Base-by-base conservation (phyloP, 2,888 invertebrate genomes). In the Drosophila merina region DNA sequence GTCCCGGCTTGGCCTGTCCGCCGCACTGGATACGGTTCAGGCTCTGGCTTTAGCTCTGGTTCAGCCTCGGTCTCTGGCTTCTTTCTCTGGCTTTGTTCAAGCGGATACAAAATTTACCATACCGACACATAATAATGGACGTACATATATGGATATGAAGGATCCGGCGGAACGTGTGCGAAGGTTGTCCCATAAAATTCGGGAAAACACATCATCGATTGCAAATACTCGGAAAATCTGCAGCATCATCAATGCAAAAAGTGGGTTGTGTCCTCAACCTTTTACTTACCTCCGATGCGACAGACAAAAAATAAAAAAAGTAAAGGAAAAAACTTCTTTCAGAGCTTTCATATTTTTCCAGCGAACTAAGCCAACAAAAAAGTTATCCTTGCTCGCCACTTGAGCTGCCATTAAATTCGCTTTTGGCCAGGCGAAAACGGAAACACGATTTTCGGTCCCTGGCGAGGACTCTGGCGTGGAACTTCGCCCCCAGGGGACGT, bases 141-240 rank as follows among this genome's bases (percentile, higher is more conserved):
- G 33, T 36, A 33, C 30, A 56, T 28, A 36, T 38, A 40, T 3
- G 9, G n/a, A 25, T 20, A 7, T 9, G 10, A 26, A 47, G 33
- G 10, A 12, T 12, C 4, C n/a, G 28, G 25, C 30, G 9, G 9
- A 14, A 30, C 10, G 51, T 20, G 42, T 52, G 69, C 45, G 54
- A 64, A 52, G 72, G 56, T 42, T 59, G 55, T 56, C 63, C 64
- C 73, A 72, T 71, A 64, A 62, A 72, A 72, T 72, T 62, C 31
- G 72, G 63, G 33, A 72, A 56, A 50, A 51, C 48, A 62, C 60
- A 70, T 60, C 72, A 71, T 71, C 51, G 69, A 69, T 71, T 52
- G 72, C 54, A 71, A 72, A 50, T 50, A 55, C 54, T 49, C 42
- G 59, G 50, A 56, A 72, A 72, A 70, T 45, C 50, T 63, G 70